A percentile compares a stretch with the other conserved stretches of the same genome.
These are phyloP conservation scores for Clavelina lepadiformis DNA, from an alignment of 23 tunicate genomes.

Conservation along the genomic window DNA sequence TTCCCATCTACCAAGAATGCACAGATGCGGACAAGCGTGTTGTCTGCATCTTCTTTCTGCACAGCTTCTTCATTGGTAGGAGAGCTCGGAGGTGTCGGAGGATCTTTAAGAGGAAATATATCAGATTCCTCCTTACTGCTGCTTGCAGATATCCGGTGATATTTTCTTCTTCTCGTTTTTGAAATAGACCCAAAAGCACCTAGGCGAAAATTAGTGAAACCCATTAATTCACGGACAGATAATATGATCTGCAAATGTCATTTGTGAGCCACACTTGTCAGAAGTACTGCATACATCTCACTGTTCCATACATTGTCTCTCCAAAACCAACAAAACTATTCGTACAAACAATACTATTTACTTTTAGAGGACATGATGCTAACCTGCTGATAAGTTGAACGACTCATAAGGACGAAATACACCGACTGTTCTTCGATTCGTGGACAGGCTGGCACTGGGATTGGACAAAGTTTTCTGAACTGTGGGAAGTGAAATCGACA, in stretches of 20 bases:
- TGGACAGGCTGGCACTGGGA: neutral
- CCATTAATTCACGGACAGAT: no score
- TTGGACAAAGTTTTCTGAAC: neutral
- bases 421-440: slow-evolving; percentile 10
- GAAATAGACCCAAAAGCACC: slow-evolving; percentile 33
- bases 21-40: slow-evolving; percentile 57
- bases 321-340: no score
- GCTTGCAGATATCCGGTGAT: neutral
- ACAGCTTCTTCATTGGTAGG: no score
- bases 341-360: no score
- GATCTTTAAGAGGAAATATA: neutral
- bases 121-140: neutral
- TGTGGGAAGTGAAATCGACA: slow-evolving; percentile 61
- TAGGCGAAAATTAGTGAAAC: neutral
- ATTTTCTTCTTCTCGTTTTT: neutral
- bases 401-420: slow-evolving; percentile 53
- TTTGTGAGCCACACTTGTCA: no score
- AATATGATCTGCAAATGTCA: no score
- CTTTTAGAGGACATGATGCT: neutral
- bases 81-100: slow-evolving; percentile 19
- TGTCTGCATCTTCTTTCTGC: slow-evolving; percentile 2
- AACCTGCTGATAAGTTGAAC: slow-evolving; percentile 22
- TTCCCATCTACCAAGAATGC: slow-evolving; percentile 80
- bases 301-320: no score
- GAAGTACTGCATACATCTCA: no score